A percentile compares a stretch with the other conserved stretches of the same genome.
Conservation (phyloP, 2,797 vertebrate species). For the Crenichthys baileyi region DNA sequence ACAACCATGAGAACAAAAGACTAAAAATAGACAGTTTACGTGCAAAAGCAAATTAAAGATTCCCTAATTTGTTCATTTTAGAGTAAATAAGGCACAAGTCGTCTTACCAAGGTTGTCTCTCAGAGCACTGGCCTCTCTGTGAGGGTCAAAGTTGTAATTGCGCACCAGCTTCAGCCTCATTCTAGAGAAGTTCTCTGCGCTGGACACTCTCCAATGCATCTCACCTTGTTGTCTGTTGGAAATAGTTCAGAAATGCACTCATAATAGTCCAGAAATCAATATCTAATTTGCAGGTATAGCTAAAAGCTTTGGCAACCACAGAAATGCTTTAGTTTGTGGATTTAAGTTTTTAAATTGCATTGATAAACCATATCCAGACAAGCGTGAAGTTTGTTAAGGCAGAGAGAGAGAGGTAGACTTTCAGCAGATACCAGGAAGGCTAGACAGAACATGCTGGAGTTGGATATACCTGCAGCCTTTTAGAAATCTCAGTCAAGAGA, state of each 20-base stretch:
- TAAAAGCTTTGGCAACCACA: not conserved
- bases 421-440: not conserved
- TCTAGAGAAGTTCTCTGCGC: conserved; percentile 95
- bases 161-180: conserved; percentile 95
- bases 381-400: not conserved
- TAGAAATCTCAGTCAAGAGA: too few species aligned
- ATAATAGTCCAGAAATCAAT: not conserved
- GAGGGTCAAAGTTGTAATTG: conserved; percentile 90
- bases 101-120: conserved; percentile 93
- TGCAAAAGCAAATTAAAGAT: too few species aligned
- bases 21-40: not conserved
- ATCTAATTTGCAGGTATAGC: not conserved
- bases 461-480: not conserved
- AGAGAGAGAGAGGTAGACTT: not conserved
- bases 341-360: not conserved
- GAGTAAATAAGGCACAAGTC: not conserved
- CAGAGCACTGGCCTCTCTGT: conserved; percentile 92
- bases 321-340: not conserved
- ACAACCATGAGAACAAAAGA: too few species aligned
- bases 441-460: not conserved
- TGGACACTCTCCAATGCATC: conserved; percentile 91
- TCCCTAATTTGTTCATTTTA: too few species aligned
- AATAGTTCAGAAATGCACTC: conserved; percentile 19
- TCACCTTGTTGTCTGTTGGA: conserved; percentile 82
- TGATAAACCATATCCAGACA: not conserved